Percentiles rank a stretch among this genome's conserved stretches.
Evolutionary conservation across 2,113 vertebrate species (phyloP).

Genomic region (Carollia perspicillata): DNA sequence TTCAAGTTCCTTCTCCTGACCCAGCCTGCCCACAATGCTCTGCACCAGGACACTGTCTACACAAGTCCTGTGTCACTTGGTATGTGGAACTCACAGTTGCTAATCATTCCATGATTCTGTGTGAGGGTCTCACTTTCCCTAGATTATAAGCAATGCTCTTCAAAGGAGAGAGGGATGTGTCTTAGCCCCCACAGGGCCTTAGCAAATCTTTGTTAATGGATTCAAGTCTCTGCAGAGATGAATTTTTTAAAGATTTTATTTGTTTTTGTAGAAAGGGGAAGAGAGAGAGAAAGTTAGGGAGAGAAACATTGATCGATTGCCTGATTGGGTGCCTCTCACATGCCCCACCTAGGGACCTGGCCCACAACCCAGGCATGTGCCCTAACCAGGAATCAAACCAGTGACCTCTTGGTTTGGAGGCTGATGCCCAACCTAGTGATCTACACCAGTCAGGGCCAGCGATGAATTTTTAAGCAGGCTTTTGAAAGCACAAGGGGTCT

Average conservation of each 20-base stretch:
- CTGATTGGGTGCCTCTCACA: no score
- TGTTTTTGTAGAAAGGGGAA: no score
- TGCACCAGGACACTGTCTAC: background rate
- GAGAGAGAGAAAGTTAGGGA: no score
- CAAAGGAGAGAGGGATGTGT: background rate
- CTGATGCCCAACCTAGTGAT: no score
- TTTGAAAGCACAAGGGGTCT: conserved; percentile 44
- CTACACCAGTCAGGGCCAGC: no score
- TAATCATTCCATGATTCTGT: background rate
- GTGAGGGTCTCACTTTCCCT: background rate
- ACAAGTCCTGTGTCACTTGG: background rate
- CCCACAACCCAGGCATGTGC: no score
- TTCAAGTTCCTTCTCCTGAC: background rate
- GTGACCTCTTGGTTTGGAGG: no score
- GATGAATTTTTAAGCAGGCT: background rate
- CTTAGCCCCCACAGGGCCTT: background rate
- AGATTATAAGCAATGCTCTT: conserved; percentile 14
- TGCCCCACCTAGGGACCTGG: no score
- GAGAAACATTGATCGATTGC: no score
- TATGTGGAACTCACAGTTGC: background rate
- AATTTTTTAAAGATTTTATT: background rate
- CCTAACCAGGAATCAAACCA: no score
- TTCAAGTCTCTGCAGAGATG: conserved; percentile 36
- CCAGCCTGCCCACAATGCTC: background rate
- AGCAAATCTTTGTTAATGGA: conserved; percentile 51